Conservation (phyloP, 2,888 invertebrate species). For the Drosophila algonquin region DNA sequence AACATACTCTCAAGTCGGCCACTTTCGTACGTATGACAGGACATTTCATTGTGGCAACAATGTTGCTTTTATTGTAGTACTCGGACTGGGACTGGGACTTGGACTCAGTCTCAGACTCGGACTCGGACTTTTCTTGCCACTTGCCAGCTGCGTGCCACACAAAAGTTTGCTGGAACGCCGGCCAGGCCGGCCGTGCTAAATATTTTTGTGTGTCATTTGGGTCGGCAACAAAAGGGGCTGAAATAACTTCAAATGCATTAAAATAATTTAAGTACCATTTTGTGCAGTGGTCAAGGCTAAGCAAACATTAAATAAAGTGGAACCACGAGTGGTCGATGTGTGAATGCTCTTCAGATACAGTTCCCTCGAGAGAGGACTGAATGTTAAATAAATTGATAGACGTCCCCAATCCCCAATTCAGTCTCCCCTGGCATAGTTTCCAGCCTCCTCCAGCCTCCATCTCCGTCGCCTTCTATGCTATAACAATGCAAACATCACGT, state of each 20-base stretch:
- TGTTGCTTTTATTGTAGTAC: constrained; percentile 68
- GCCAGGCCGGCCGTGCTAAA: constrained; percentile 11
- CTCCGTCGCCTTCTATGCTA: constrained; percentile 19
- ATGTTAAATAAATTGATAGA: constrained; percentile 15
- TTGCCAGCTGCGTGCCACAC: constrained; percentile 50
- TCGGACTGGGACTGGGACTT: constrained; percentile 25
- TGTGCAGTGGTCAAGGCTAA: constrained; percentile 33
- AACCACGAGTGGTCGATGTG: background rate
- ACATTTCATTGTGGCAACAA: constrained; percentile 67
- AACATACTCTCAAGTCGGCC: constrained; percentile 62
- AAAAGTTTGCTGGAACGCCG: constrained; percentile 44
- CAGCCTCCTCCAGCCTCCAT: background rate
- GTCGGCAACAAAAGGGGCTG: constrained; percentile 31
- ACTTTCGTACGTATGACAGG: constrained; percentile 56
- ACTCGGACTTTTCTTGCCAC: constrained; percentile 49
- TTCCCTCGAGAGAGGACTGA: constrained; percentile 4
- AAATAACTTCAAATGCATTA: constrained; percentile 64
- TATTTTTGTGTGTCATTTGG: constrained; percentile 27
- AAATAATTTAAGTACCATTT: constrained; percentile 40
- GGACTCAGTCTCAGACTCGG: constrained; percentile 37
- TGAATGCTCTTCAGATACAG: background rate
- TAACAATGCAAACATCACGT: constrained; percentile 42
- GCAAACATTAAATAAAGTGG: constrained; percentile 21
- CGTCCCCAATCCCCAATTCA: background rate
- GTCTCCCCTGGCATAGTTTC: background rate